These are phyloP conservation scores for Proisotoma minuta DNA, from an alignment of 2,888 invertebrate species.

Conservation along the genomic window DNA sequence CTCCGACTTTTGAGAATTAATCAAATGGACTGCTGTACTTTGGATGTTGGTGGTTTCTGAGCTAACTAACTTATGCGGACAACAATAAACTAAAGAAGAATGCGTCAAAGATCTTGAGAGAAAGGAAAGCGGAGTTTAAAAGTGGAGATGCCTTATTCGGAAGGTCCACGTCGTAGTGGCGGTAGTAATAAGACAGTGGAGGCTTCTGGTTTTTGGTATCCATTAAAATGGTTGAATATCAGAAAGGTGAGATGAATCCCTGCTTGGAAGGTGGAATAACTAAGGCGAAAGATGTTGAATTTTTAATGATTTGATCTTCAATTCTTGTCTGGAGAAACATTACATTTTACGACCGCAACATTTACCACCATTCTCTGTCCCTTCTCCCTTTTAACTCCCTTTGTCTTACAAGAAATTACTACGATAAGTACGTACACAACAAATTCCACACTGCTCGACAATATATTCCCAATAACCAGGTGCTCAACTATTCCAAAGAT, in stretches of 20 bases:
- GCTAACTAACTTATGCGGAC: background rate
- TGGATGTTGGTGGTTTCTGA: too few species aligned
- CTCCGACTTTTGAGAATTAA: too few species aligned
- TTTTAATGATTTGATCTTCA: slow-evolving; percentile 46
- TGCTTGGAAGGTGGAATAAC: slow-evolving; percentile 5
- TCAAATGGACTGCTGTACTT: too few species aligned
- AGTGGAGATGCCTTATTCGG: background rate
- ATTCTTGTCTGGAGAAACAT: slow-evolving; percentile 43
- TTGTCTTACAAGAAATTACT: slow-evolving; percentile 12
- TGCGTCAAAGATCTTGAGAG: background rate
- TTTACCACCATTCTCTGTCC: slow-evolving; percentile 36
- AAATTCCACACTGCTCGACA: background rate
- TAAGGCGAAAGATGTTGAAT: slow-evolving; percentile 30
- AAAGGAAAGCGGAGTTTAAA: background rate
- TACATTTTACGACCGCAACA: slow-evolving; percentile 48
- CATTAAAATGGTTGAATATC: slow-evolving; percentile 9
- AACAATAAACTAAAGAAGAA: background rate
- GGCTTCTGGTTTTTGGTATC: too few species aligned
- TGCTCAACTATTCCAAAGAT: slow-evolving; percentile 8
- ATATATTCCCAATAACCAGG: slow-evolving; percentile 10
- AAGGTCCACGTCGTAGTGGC: background rate
- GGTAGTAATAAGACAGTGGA: too few species aligned
- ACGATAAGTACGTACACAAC: background rate
- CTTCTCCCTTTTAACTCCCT: slow-evolving; percentile 3
- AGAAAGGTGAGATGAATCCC: slow-evolving; percentile 35